A percentile compares a stretch with the other conserved stretches of the same genome.
Evolutionary conservation across 2,113 vertebrate species (phyloP).

Genomic region (Ibidorhyncha struthersii): DNA sequence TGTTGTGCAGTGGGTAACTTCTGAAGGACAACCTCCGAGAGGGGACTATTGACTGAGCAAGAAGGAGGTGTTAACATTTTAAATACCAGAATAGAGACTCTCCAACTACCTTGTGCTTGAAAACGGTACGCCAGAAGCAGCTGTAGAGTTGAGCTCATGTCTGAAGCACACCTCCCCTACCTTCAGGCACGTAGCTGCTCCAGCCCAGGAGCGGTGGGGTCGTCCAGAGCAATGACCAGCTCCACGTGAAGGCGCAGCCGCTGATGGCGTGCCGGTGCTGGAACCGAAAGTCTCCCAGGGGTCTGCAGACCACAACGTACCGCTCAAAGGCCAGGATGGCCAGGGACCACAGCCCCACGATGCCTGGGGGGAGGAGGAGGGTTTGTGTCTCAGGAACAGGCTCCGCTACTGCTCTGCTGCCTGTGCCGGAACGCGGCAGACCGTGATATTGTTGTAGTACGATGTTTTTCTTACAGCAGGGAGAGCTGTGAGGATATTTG

Average conservation of each 20-base stretch:
- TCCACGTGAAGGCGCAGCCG: slow-evolving; percentile 68
- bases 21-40: rapidly evolving
- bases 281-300: slow-evolving; percentile 67
- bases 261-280: slow-evolving; percentile 43
- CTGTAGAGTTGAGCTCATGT: rapidly evolving
- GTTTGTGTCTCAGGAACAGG: background rate
- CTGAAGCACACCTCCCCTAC: background rate
- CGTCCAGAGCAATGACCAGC: slow-evolving; percentile 68
- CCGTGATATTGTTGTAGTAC: rapidly evolving
- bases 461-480: background rate
- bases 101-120: background rate
- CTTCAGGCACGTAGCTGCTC: slow-evolving; percentile 75
- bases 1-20: background rate
- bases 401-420: background rate
- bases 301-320: slow-evolving; percentile 71
- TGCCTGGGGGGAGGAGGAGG: slow-evolving; percentile 36
- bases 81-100: background rate
- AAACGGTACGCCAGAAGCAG: rapidly evolving
- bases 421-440: rapidly evolving
- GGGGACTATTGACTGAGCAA: background rate
- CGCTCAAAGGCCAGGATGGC: slow-evolving; percentile 71
- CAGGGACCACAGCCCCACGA: slow-evolving; percentile 73
- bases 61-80: background rate
- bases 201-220: slow-evolving; percentile 67
- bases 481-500: background rate